Evolutionary conservation across 35 echinoderm and acorn worm genomes (phyloP), one percentile per base, ranked within the genome.

Genomic region (Eucidaris tribuloides): DNA sequence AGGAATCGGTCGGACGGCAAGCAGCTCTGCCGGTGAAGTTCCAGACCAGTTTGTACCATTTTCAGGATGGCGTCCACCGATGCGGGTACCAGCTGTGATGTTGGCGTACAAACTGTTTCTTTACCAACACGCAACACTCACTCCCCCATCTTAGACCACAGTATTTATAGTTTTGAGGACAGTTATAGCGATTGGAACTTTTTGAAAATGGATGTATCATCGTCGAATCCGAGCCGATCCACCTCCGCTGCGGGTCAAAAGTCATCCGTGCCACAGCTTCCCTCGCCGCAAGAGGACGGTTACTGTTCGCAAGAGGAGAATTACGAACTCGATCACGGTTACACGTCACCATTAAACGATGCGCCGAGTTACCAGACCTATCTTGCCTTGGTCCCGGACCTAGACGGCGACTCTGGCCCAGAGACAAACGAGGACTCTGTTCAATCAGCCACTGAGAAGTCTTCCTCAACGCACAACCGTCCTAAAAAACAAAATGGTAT

Each of bases 331-430:
- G 35, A 76, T 37, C 55, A 83, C 40, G 86, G 77, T 20, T 94
- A 94, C 72, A 94, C 58, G 38, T 88, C 86, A 36, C 88, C 71
- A 9, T 59, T 94, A 18, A 89, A 79, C 24, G 87, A 60, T 40
- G 86, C 86, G 4, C 86, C 91, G 4, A 89, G 86, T 22, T 94
- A 89, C 58, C 80, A 84, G 25, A 84, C 81, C 2, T 94, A 94
- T 63, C 64, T 94, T 24, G 88, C 86, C 35, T 74, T 94, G 37
- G 91, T 94, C 2, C 86, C 88, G 30, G 84, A 87, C 46, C 64
- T 71, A 62, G 61, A 72, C 18, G 83, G 39, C 18, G 84, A 87
- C 63, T 46, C 36, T 25, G 84, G 56, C 37, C 68, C 46, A 0
- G 54, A 79, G 48, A 49, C 43, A n/a, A n/a, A n/a, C n/a, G n/a